Evolutionary conservation across 2,113 vertebrate genomes (phyloP), one percentile per base, ranked within the genome.

Genomic region (Leptocoma aspasia): DNA sequence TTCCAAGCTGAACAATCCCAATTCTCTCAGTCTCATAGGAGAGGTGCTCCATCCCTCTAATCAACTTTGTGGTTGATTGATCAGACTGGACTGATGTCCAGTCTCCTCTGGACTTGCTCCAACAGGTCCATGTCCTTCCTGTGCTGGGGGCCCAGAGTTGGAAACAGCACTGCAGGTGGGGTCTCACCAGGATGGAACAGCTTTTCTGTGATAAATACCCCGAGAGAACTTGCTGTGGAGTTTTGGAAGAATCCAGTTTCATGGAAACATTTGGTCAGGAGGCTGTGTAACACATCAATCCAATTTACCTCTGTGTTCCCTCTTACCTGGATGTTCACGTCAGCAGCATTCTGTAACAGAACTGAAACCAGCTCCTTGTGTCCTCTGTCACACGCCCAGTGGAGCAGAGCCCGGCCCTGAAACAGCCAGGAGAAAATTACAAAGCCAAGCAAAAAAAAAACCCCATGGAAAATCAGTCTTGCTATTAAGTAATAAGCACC

Each of bases 381-480:
- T 94, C 99, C 99, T 97, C 99, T 97, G 94, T 99, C 99, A 73
- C 99, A 99, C 0, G 99, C 98, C 99, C 99, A 99, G 89, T 99
- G 99, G 60, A 99, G 98, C 41, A 99, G 98, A 66, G 98, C 98
- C 89, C 99, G 98, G 30, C 99, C 99, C 99, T 99, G 95, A 53
- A 98, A 93, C 45, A 89, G 75, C 57, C 92, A 94, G 75, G 60
- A 50, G 45, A 82, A 92, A 93, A 81, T 73, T 87, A 84, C 30
- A 65, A 73, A 73, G 44, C 6, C 26, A 79, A 61, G 16, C 15
- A 75, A 76, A 68, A 45, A 73, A 52, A 16, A 21, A 41, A 44
- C 3, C 5, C 8, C 31, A 45, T 9, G 15, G 15, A 39, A 73
- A 86, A 86, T 35, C 57, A 86, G 23, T 49, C 59, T 82, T 82